phyloP scores from a whole-genome alignment of 2,888 invertebrate genomes.

The Cyclophora albipunctata region DNA sequence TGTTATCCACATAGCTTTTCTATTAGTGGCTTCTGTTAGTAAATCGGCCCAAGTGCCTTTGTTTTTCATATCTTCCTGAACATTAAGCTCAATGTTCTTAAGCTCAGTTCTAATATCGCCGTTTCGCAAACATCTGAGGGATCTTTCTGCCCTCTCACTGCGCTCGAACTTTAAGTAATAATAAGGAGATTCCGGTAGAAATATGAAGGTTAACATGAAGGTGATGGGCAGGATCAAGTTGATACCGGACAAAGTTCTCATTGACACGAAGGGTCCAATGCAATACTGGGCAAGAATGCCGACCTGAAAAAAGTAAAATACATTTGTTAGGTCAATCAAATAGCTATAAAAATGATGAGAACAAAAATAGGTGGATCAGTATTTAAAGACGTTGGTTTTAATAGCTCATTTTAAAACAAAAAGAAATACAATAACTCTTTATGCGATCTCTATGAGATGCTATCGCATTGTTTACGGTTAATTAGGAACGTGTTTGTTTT shows the following conservation, averaged over 20 bases:
- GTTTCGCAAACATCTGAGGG: conserved; percentile 76
- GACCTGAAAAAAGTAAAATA: conserved; percentile 50
- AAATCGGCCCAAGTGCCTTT: conserved; percentile 70
- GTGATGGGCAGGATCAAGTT: conserved; percentile 74
- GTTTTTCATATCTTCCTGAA: conserved; percentile 72
- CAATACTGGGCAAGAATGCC: conserved; percentile 78
- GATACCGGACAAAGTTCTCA: conserved; percentile 69
- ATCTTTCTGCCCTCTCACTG: conserved; percentile 71
- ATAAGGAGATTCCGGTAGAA: conserved; percentile 82
- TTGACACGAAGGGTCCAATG: conserved; percentile 75
- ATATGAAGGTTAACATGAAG: conserved; percentile 72
- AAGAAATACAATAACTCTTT: background rate
- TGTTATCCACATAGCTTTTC: conserved; percentile 78
- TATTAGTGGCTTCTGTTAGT: conserved; percentile 70
- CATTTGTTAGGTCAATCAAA: too few relatives aligned
- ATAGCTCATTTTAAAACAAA: background rate
- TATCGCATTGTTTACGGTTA: background rate
- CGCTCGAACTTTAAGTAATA: conserved; percentile 71
- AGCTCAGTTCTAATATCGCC: conserved; percentile 69
- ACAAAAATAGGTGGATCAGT: too few relatives aligned
- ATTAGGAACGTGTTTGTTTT: conserved; percentile 14
- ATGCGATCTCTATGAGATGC: background rate
- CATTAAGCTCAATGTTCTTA: conserved; percentile 71
- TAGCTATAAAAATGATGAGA: too few relatives aligned
- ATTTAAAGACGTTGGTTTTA: too few relatives aligned